Evolutionary conservation across 2,113 vertebrate species (phyloP), one percentile per base, ranked within the genome.

Genomic region (Numenius arquata): DNA sequence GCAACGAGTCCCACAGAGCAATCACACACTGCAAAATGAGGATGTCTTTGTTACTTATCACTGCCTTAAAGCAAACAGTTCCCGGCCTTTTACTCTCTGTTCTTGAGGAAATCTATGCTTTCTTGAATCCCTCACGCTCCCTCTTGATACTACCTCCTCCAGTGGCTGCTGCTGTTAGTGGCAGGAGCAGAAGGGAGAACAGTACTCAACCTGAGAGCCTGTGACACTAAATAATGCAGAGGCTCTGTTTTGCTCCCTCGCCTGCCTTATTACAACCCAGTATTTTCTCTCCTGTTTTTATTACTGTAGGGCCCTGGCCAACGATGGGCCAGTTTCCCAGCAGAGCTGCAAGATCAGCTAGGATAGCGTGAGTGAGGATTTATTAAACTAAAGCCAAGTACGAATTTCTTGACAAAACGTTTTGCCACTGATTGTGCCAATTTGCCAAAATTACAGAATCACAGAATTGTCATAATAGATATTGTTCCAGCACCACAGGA

Each of bases 1-100:
- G 91, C 92, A 93, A 30, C 0, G 5, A 92, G 45, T 82, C 74
- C 84, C 91, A 94, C 84, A 59, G 90, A 78, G 71, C 65, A 89
- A 89, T 85, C 90, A 89, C 65, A 63, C 16, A 3, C 92, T 89
- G 77, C 59, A 89, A 83, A 91, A 95, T 34, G 38, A 95, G 61
- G 53, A 86, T 90, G 68, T 53, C 72, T 91, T 61, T 89, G 62
- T 79, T 95, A 87, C 91, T 94, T 68, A 94, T 76, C 9, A 2
- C 48, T 89, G 76, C 75, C 71, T 88, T 71, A 63, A 90, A 88
- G 79, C 76, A 90, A 88, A 74, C 20, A 67, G 15, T 68, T 92
- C 43, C 56, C 6, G 3, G 79, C 11, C 72, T 89, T 81, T 89
- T 53, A 36, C 5, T 66, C 5, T 50, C 61, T 59, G 12, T 34